A percentile compares a stretch with the other conserved stretches of the same genome.
phyloP scores from a whole-genome alignment of 2,797 vertebrate genomes.

The Aratinga solstitialis region DNA sequence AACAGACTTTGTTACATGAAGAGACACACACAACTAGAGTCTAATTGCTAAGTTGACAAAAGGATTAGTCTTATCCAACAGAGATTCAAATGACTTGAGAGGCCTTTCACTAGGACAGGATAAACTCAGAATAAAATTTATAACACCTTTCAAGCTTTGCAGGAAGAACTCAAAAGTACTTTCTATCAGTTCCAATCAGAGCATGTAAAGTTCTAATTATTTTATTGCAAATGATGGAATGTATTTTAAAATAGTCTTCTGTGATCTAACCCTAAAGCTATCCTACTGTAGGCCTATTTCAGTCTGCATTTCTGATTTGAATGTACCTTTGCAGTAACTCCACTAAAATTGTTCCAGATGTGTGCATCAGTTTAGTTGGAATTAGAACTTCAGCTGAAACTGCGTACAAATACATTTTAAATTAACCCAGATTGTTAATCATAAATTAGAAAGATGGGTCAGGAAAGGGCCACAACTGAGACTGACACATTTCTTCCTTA shows the following conservation, averaged over 20 bases:
- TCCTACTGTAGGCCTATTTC: not conserved
- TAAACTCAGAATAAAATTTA: not conserved
- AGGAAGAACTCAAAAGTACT: not conserved
- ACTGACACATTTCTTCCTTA: not conserved
- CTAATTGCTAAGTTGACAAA: not conserved
- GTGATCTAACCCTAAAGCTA: not conserved
- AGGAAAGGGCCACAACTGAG: not conserved
- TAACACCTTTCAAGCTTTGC: conserved; percentile 3
- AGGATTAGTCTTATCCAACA: not conserved
- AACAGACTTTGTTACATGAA: not conserved
- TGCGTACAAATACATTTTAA: not conserved
- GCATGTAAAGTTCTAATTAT: not conserved
- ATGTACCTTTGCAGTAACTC: not conserved
- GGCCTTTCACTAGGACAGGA: not conserved
- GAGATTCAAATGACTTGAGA: not conserved
- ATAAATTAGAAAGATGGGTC: not conserved
- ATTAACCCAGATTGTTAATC: not conserved
- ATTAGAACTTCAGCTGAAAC: not conserved
- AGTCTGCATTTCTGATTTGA: not conserved
- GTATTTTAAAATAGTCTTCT: not conserved
- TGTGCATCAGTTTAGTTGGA: not conserved
- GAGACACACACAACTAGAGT: not conserved
- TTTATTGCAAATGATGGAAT: not conserved
- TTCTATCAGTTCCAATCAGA: not conserved
- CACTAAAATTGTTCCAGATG: not conserved